These are phyloP conservation scores for Candoia aspera DNA, from an alignment of 2,113 vertebrate genomes.

Conservation along the genomic window DNA sequence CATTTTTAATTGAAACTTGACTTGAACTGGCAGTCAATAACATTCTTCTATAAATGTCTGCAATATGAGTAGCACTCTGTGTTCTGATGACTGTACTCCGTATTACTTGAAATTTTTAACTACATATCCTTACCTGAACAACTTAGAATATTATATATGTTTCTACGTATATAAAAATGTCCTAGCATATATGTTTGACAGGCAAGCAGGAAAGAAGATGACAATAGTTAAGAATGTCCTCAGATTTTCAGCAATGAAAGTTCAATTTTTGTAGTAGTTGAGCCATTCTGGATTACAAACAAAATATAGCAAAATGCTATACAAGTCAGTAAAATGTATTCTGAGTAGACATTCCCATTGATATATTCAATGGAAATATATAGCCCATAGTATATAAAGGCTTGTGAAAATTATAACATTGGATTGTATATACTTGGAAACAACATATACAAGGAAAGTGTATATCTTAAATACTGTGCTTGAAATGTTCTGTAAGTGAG, in stretches of 20 bases:
- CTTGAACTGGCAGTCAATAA: background rate
- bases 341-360: background rate
- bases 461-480: background rate
- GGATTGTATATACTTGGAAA: slow-evolving; percentile 6
- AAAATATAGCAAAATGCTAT: background rate
- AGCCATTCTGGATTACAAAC: background rate
- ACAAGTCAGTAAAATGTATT: background rate
- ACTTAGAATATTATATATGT: background rate
- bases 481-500: slow-evolving; percentile 4
- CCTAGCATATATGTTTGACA: background rate
- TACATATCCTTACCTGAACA: background rate
- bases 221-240: background rate
- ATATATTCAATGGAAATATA: background rate
- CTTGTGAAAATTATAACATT: background rate
- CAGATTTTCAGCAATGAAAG: background rate
- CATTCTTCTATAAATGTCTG: background rate
- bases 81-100: background rate
- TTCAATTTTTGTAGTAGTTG: background rate
- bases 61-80: background rate
- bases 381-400: background rate
- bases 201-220: background rate
- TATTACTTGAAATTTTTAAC: background rate
- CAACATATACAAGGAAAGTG: slow-evolving; percentile 31
- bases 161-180: background rate
- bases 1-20: background rate